Conservation (phyloP, 2,797 vertebrate genomes). For the Sarcophilus harrisii region DNA sequence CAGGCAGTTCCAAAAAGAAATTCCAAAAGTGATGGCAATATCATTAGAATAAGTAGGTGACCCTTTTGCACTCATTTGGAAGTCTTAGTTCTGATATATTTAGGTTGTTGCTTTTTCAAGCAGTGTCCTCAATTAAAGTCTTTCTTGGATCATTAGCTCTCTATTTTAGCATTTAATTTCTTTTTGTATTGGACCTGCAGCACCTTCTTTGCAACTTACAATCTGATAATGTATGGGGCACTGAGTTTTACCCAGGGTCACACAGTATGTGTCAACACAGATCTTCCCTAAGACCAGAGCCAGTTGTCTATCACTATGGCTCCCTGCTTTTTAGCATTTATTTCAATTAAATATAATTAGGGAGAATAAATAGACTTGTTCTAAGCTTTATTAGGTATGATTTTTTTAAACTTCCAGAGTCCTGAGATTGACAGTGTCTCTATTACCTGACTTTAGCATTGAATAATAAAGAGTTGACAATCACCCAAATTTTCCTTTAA, state of each 20-base stretch:
- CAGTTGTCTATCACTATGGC: background rate
- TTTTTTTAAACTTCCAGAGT: background rate
- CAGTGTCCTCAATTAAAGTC: background rate
- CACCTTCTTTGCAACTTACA: background rate
- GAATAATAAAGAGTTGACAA: background rate
- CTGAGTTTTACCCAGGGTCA: background rate
- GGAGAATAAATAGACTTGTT: background rate
- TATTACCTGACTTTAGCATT: background rate
- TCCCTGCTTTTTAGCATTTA: background rate
- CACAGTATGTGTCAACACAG: background rate
- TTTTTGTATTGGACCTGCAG: background rate
- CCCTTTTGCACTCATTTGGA: background rate
- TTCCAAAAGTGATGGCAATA: background rate
- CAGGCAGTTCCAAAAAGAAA: constrained; percentile 18
- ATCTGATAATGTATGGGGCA: background rate
- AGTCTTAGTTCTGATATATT: background rate
- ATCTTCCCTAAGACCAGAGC: background rate
- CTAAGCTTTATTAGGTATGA: background rate
- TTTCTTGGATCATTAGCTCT: background rate
- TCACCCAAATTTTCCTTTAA: background rate
- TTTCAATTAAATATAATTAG: background rate
- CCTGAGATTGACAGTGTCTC: background rate
- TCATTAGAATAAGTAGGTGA: background rate
- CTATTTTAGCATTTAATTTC: background rate
- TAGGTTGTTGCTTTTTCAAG: background rate